Percentiles rank a stretch among this genome's conserved stretches.
phyloP scores from a whole-genome alignment of 2,113 vertebrate species.

The Gavia stellata region DNA sequence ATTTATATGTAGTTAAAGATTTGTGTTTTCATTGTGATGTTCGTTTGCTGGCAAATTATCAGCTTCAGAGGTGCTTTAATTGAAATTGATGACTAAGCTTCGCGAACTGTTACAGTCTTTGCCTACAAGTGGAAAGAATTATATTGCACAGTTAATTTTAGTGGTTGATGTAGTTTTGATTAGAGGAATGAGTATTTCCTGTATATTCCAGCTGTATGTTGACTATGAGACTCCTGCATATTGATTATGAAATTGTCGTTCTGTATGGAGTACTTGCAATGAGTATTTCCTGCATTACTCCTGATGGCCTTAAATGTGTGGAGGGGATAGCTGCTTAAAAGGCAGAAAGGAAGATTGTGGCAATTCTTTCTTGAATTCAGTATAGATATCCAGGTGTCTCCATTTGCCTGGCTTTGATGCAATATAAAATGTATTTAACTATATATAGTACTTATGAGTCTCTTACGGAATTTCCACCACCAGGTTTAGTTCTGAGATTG shows the following conservation, averaged over 20 bases:
- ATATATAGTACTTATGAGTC: neutral
- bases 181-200: neutral
- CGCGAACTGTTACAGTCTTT: accelerated
- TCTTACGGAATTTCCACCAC: neutral
- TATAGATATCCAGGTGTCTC: neutral
- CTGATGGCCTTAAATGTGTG: neutral
- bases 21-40: neutral
- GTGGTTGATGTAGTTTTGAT: neutral
- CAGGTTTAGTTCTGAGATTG: neutral
- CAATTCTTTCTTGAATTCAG: neutral
- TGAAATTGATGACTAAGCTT: neutral
- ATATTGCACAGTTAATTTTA: neutral
- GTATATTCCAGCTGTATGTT: neutral
- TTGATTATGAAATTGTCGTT: neutral
- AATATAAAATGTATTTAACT: neutral
- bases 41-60: neutral
- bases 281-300: neutral
- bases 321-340: neutral
- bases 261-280: neutral
- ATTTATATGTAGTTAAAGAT: neutral
- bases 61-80: neutral
- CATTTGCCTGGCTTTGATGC: neutral
- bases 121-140: neutral
- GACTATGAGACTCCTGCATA: neutral
- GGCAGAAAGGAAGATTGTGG: neutral